phyloP scores from a whole-genome alignment of 2,797 vertebrate genomes.

The Scyliorhinus canicula region DNA sequence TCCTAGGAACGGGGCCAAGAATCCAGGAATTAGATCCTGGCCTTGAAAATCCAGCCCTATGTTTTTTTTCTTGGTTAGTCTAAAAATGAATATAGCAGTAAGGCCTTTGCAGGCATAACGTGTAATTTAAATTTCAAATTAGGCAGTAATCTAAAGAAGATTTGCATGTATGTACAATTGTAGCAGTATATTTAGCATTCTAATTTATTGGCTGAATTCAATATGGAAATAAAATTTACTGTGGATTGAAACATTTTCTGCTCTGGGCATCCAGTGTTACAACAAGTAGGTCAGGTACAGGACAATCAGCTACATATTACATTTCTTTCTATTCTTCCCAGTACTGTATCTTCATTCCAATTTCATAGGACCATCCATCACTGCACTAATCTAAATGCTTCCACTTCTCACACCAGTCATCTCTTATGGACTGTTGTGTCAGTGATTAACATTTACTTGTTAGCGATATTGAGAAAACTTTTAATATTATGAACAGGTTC shows the following conservation, averaged over 20 bases:
- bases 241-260: neutral
- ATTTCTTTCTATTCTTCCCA: neutral
- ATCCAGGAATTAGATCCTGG: too few species aligned
- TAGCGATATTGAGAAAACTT: neutral
- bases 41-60: neutral
- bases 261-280: neutral
- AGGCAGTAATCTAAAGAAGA: neutral
- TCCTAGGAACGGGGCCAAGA: too few species aligned
- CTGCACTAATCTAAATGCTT: neutral
- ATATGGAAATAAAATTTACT: neutral
- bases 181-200: neutral
- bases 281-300: neutral
- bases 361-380: neutral
- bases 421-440: neutral
- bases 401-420: neutral
- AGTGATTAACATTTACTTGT: neutral
- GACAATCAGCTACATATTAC: neutral
- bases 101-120: neutral
- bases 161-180: neutral
- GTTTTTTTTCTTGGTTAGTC: neutral
- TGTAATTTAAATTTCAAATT: neutral
- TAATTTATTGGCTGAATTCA: neutral
- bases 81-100: neutral
- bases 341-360: neutral
- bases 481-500: neutral